These are phyloP conservation scores for Takifugu flavidus DNA, from an alignment of 2,113 vertebrate species.

Conservation along the genomic window DNA sequence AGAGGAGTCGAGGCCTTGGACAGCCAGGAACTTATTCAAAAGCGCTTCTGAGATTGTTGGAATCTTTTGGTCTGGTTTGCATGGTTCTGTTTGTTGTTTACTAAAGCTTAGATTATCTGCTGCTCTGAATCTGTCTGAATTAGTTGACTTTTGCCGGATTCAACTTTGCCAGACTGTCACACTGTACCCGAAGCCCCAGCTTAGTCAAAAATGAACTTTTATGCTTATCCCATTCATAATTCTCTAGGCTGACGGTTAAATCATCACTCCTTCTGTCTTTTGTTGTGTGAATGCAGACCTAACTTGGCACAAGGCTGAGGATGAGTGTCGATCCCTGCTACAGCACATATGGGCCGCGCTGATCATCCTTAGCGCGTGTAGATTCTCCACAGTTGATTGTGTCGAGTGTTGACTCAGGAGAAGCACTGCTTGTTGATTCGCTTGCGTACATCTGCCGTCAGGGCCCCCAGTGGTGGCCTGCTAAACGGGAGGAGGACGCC, in stretches of 20 bases:
- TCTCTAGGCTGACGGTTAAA: slow-evolving; percentile 14
- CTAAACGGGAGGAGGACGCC: slow-evolving; percentile 64
- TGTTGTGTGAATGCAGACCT: slow-evolving; percentile 22
- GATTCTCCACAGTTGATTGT: slow-evolving; percentile 54
- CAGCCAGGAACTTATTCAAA: slow-evolving; percentile 32
- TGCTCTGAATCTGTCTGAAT: slow-evolving; percentile 13
- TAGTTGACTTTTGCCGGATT: not conserved
- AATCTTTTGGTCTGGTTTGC: slow-evolving; percentile 45
- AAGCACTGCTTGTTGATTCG: slow-evolving; percentile 61
- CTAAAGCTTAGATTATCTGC: slow-evolving; percentile 29
- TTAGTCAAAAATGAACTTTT: not conserved
- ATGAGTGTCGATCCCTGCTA: slow-evolving; percentile 38
- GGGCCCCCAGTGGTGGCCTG: slow-evolving; percentile 61
- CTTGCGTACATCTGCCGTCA: slow-evolving; percentile 69
- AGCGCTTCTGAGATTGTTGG: slow-evolving; percentile 43
- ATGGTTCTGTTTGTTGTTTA: slow-evolving; percentile 46
- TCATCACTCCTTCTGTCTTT: slow-evolving; percentile 25
- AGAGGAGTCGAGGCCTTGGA: not conserved
- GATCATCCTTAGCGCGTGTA: slow-evolving; percentile 48
- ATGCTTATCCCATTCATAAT: slow-evolving; percentile 9
- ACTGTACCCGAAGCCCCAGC: not conserved
- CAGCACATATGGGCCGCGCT: slow-evolving; percentile 40
- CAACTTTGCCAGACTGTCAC: not conserved
- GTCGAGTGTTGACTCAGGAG: slow-evolving; percentile 68
- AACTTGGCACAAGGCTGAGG: slow-evolving; percentile 14